phyloP scores from a whole-genome alignment of 1,140 invertebrate genomes.

The Agrilus planipennis region DNA sequence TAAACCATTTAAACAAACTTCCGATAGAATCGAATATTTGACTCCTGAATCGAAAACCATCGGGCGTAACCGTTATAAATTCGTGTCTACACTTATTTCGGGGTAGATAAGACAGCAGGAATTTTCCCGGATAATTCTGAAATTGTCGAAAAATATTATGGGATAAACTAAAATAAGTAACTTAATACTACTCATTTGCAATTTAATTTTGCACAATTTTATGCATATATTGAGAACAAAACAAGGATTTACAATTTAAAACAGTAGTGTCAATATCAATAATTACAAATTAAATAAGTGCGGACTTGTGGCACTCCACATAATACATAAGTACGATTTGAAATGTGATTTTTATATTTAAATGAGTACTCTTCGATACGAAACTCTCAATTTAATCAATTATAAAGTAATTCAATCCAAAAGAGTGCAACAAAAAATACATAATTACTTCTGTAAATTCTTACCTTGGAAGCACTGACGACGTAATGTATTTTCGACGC shows the following conservation, averaged over 20 bases:
- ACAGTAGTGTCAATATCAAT: no score
- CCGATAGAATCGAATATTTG: conserved; percentile 79
- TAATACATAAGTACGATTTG: no score
- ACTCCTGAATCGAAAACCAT: conserved; percentile 84
- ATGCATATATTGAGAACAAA: no score
- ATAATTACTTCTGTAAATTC: conserved; percentile 3
- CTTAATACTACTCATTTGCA: not conserved
- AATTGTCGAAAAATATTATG: conserved; percentile 16
- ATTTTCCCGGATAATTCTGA: conserved; percentile 85
- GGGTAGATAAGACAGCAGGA: conserved; percentile 88
- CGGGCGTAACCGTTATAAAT: conserved; percentile 80
- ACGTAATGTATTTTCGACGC: conserved; percentile 85
- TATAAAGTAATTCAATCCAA: not conserved
- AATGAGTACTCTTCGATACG: no score
- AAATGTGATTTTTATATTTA: no score
- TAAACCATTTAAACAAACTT: conserved; percentile 90
- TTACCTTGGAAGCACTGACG: conserved; percentile 65
- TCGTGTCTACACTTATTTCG: conserved; percentile 76
- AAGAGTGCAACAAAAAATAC: not conserved
- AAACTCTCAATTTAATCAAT: no score
- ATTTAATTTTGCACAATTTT: not conserved
- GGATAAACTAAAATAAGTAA: not conserved
- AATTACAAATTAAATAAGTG: no score
- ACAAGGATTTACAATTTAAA: no score
- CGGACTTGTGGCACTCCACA: no score